Conservation (phyloP, 1,140 invertebrate genomes). For the Lordiphosa collinella region DNA sequence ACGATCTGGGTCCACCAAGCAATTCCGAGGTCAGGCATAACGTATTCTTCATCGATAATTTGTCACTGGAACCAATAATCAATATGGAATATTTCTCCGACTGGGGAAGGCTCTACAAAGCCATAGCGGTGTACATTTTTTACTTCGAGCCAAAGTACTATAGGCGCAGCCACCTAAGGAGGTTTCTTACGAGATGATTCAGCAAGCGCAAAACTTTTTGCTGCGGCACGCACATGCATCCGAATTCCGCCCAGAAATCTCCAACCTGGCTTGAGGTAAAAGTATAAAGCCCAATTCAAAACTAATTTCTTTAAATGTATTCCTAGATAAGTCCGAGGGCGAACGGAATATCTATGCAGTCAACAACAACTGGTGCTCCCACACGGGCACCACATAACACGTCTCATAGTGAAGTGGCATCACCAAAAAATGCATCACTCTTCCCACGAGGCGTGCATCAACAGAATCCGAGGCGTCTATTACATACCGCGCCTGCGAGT, state of each 20-base stretch:
- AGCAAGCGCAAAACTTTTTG: background rate
- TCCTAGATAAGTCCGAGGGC: background rate
- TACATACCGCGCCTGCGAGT: constrained; percentile 7
- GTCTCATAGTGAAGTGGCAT: background rate
- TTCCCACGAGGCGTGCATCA: constrained; percentile 10
- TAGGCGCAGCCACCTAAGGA: background rate
- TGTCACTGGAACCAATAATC: background rate
- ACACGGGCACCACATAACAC: background rate
- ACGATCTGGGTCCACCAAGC: no score
- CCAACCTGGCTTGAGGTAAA: background rate
- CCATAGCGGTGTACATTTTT: no score
- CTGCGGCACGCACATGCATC: background rate
- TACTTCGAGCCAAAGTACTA: no score
- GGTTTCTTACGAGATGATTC: background rate
- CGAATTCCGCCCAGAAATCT: background rate
- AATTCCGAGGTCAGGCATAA: no score
- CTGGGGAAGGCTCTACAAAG: background rate
- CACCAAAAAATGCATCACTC: constrained; percentile 6
- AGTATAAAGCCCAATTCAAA: background rate
- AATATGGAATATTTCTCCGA: background rate
- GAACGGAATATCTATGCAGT: background rate
- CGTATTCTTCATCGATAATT: no score
- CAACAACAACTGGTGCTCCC: background rate
- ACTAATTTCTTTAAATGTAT: background rate
- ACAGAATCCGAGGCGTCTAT: constrained; percentile 7